Evolutionary conservation across 2,113 vertebrate genomes (phyloP).

Genomic region (Emydura subglobosa): DNA sequence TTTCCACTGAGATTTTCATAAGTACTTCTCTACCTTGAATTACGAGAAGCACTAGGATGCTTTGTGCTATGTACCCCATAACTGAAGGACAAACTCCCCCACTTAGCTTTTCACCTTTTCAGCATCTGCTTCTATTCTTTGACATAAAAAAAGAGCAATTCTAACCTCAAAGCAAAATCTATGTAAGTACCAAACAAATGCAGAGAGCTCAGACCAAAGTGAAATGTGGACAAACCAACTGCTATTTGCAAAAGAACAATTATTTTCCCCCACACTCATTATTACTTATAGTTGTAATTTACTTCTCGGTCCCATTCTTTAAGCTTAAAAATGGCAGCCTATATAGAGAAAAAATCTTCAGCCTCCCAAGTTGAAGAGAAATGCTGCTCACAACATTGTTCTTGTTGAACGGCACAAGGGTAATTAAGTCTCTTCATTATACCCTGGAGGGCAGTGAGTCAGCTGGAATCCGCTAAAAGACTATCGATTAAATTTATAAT

Average conservation of each 20-base stretch:
- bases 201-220: neutral
- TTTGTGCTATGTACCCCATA: neutral
- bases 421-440: slow-evolving; percentile 70
- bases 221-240: slow-evolving; percentile 43
- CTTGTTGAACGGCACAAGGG: slow-evolving; percentile 55
- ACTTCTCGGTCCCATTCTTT: neutral
- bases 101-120: neutral
- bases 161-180: slow-evolving; percentile 37
- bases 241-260: slow-evolving; percentile 23
- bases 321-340: slow-evolving; percentile 41
- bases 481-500: slow-evolving; percentile 65
- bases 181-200: neutral
- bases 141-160: slow-evolving; percentile 34
- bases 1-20: rapidly evolving
- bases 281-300: slow-evolving; percentile 10
- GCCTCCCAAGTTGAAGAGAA: neutral
- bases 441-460: slow-evolving; percentile 63
- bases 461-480: slow-evolving; percentile 64
- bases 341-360: slow-evolving; percentile 16
- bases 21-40: neutral
- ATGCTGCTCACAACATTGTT: slow-evolving; percentile 36
- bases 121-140: neutral
- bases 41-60: neutral
- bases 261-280: neutral
- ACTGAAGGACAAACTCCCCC: neutral